These are phyloP conservation scores for Panulirus ornatus DNA, from an alignment of 1,140 invertebrate genomes.

Conservation along the genomic window DNA sequence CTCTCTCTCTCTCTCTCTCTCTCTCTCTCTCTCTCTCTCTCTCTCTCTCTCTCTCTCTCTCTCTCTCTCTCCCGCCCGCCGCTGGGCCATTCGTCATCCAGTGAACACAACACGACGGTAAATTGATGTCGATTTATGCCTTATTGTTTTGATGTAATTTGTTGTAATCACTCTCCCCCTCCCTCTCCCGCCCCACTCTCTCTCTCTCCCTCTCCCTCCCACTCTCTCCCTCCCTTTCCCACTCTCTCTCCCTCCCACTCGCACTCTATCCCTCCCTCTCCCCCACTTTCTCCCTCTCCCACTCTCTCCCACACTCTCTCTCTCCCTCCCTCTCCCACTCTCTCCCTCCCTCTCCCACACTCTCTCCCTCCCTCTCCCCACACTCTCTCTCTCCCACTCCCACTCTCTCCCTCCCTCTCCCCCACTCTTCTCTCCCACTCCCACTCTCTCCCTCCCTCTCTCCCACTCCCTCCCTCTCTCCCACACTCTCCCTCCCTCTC, in stretches of 20 bases:
- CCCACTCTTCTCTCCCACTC: neutral
- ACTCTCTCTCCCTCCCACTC: no score
- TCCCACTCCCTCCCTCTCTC: constrained; percentile 6
- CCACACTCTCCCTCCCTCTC: neutral
- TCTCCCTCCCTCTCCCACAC: no score
- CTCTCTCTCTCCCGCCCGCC: no score
- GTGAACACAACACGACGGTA: no score
- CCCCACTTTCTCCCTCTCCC: neutral
- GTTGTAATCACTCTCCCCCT: neutral
- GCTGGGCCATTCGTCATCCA: no score
- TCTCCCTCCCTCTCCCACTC: no score
- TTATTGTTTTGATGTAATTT: neutral
- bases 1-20: neutral
- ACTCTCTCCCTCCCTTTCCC: no score
- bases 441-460: neutral
- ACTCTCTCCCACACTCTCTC: neutral
- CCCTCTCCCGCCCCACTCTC: neutral
- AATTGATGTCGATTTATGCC: neutral
- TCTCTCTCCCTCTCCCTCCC: neutral
- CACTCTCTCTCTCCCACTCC: no score
- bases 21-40: neutral
- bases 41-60: neutral
- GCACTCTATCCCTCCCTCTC: neutral
- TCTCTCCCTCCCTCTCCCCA: neutral
- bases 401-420: neutral